These are phyloP conservation scores for Aporrectodea caliginosa DNA, from an alignment of 1,140 invertebrate genomes.

Conservation along the genomic window DNA sequence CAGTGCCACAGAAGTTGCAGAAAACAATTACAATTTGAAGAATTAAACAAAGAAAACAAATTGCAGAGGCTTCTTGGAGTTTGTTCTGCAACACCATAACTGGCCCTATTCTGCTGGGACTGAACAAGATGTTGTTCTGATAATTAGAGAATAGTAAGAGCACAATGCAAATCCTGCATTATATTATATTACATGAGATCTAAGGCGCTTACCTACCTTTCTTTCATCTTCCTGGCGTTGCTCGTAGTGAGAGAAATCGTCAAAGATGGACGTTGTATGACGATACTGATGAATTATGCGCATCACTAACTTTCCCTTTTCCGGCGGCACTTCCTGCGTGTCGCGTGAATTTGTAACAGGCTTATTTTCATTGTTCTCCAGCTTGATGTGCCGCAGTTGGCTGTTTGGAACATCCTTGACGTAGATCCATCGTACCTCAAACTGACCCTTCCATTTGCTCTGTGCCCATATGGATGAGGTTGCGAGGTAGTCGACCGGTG, in stretches of 20 bases:
- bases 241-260: constrained; percentile 96
- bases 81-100: no score
- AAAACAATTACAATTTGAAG: no score
- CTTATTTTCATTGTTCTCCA: constrained; percentile 99
- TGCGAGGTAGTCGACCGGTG: constrained; percentile 77
- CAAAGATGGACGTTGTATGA: constrained; percentile 93
- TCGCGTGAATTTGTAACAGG: constrained; percentile 96
- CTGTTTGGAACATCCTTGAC: constrained; percentile 85
- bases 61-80: no score
- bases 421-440: constrained; percentile 96
- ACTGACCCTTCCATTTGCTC: constrained; percentile 68
- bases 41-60: no score
- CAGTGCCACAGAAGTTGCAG: no score
- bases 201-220: not conserved
- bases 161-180: no score
- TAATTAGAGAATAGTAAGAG: no score
- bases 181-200: no score
- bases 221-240: constrained; percentile 88
- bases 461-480: constrained; percentile 62
- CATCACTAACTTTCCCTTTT: constrained; percentile 77
- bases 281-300: constrained; percentile 81
- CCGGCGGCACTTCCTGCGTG: constrained; percentile 93
- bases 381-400: constrained; percentile 80
- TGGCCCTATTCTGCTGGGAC: no score
- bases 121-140: no score